phyloP scores from a whole-genome alignment of 1,140 invertebrate species.

The Saccostrea cuccullata region DNA sequence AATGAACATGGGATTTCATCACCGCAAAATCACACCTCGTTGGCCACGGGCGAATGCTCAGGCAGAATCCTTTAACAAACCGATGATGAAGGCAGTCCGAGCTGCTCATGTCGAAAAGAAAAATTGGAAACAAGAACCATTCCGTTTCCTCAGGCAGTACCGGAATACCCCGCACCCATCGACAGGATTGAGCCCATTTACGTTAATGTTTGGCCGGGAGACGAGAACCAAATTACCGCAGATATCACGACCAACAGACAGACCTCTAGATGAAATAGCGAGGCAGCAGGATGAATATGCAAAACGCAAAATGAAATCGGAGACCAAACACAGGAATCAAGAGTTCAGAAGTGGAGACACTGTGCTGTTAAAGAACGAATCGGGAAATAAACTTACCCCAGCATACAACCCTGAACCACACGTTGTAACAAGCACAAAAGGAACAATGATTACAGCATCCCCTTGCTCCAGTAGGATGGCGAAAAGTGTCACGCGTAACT shows the following conservation, averaged over 20 bases:
- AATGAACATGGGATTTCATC: constrained; percentile 49
- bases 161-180: constrained; percentile 56
- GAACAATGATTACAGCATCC: too few species aligned
- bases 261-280: too few species aligned
- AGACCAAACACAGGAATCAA: constrained; percentile 44
- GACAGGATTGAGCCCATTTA: constrained; percentile 57
- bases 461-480: too few species aligned
- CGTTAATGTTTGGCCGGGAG: constrained; percentile 57
- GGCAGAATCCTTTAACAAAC: constrained; percentile 60
- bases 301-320: constrained; percentile 47
- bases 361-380: constrained; percentile 51
- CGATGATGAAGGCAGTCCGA: constrained; percentile 54
- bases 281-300: constrained; percentile 47
- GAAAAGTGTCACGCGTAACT: neutral
- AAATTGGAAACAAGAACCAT: constrained; percentile 61
- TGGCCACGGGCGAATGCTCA: constrained; percentile 64
- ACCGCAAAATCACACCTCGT: constrained; percentile 55
- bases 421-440: neutral
- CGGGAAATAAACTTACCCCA: constrained; percentile 48
- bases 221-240: constrained; percentile 46
- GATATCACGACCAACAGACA: neutral
- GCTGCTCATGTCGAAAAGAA: constrained; percentile 42
- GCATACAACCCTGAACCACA: neutral
- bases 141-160: constrained; percentile 55
- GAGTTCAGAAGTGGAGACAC: constrained; percentile 46